Evolutionary conservation across 1,140 invertebrate species (phyloP), one percentile per base, ranked within the genome.

Genomic region (Sycophila sp.): DNA sequence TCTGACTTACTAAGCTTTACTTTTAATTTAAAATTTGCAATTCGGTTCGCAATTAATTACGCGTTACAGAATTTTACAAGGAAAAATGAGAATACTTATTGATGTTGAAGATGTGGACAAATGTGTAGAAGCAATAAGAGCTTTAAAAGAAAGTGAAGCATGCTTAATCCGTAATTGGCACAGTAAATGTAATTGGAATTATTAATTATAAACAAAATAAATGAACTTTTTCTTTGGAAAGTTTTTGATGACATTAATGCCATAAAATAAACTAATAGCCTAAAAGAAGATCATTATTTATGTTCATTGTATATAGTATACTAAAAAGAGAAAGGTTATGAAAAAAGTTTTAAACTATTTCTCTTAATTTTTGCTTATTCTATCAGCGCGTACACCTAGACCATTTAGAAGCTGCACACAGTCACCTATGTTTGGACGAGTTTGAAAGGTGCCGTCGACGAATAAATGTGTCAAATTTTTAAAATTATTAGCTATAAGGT

Each of bases 41-140:
- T n/a, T n/a, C n/a, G n/a, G n/a, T n/a, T n/a, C n/a, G n/a, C n/a
- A n/a, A n/a, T n/a, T n/a, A n/a, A n/a, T n/a, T n/a, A n/a, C n/a
- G n/a, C n/a, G n/a, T n/a, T n/a, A n/a, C n/a, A n/a, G n/a, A n/a
- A n/a, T n/a, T n/a, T n/a, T n/a, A n/a, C n/a, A n/a, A n/a, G n/a
- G n/a, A n/a, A n/a, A n/a, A n/a, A n/a, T n/a, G n/a, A n/a, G n/a
- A n/a, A n/a, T n/a, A n/a, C n/a, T n/a, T n/a, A n/a, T n/a, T n/a
- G n/a, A n/a, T n/a, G n/a, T n/a, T n/a, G n/a, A n/a, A 63, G 78
- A 87, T 3, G 87, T 90, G 77, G 92, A 93, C 76, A 92, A 93
- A 82, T 92, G 91, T 82, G 92, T 92, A 32, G 90, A 92, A 74
- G 91, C 91, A 5, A 89, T 93, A 67, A 82, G 87, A 77, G 88